Base-by-base conservation (phyloP, 2,113 vertebrate species). In the Hydrochoerus hydrochaeris region DNA sequence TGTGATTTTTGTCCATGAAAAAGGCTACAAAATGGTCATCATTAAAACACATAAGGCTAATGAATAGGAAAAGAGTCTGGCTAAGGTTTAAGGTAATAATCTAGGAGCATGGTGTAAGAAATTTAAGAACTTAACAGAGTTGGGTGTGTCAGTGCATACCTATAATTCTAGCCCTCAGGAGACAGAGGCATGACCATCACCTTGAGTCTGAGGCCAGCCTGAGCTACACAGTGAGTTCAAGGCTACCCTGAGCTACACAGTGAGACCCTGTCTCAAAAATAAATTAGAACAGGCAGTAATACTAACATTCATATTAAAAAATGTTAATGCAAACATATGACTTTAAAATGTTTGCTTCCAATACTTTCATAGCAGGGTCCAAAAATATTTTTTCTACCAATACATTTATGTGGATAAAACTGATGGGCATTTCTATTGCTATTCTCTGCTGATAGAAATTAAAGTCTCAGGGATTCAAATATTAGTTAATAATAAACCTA, bases 361-460 rank as follows among this genome's bases (percentile, higher is more conserved):
- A 8, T 32, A 80, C 11, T 83, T 93, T 11, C 46, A 54, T 80
- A 62, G 49, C 24, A 62, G 35, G 44, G 24, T 20, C n/a, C 46
- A 60, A 80, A 93, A 80, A 38, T n/a, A 16, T 71, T 86, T 58
- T 44, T 1, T 38, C 60, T 57, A 44, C 30, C 14, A 57, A 32
- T 10, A 26, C 3, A 46, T 32, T 67, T 35, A 17, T 32, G 24
- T 28, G 46, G 52, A 30, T 69, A 94, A 94, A 82, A 35, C 28
- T n/a, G n/a, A 71, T 57, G 69, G 1, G 26, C 22, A 19, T 65
- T 86, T 16, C 71, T n/a, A 17, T 1, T 19, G 32, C 7, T 57
- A 35, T 16, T 94, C 26, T 93, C 60, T 35, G 65, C n/a, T 93
- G 57, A 88, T 46, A 93, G 41, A 63, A 95, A 52, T 60, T 58